Base-by-base conservation (phyloP, 2,888 invertebrate genomes). In the Agrotis exclamationis region DNA sequence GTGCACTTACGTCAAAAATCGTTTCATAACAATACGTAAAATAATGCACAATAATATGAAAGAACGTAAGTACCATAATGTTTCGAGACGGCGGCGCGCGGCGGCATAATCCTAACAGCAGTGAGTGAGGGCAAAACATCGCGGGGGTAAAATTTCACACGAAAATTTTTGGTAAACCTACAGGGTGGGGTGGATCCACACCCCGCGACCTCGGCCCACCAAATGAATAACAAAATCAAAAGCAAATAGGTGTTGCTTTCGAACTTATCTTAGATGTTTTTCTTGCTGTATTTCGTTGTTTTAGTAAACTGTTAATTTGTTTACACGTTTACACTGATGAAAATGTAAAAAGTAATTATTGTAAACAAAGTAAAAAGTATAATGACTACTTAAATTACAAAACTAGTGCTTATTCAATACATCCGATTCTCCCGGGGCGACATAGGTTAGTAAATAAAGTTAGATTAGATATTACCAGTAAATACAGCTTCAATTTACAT, bases 181-280 rank as follows among this genome's bases (percentile, higher is more conserved):
- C 76, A 62, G 79, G 76, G 80, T 59, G 81, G 85, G 84, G 70
- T 63, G 80, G 69, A 57, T 60, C 65, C 67, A 62, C 72, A 51
- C 79, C 85, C 85, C 80, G 57, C 85, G 85, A 76, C 84, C 83
- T 86, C 85, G 87, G 80, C 86, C 85, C 80, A 80, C 80, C 79
- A 88, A 89, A 91, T 89, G 91, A 91, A 91, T 91, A 92, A 91
- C 90, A 88, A 91, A 93, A 93, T 92, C 90, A 92, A 90, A 92
- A 89, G 88, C 87, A 89, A 88, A 89, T 87, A 87, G 84, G 84
- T 86, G 83, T 82, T 84, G 82, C 79, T 76, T 84, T 79, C 75
- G 57, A 78, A 82, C 76, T 83, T 84, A 84, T 86, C 84, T 79
- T 69, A 84, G 80, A 76, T 83, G 79, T 82, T 85, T 81, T 80